phyloP scores from a whole-genome alignment of 2,888 invertebrate genomes.

The Osmoderma eremita region DNA sequence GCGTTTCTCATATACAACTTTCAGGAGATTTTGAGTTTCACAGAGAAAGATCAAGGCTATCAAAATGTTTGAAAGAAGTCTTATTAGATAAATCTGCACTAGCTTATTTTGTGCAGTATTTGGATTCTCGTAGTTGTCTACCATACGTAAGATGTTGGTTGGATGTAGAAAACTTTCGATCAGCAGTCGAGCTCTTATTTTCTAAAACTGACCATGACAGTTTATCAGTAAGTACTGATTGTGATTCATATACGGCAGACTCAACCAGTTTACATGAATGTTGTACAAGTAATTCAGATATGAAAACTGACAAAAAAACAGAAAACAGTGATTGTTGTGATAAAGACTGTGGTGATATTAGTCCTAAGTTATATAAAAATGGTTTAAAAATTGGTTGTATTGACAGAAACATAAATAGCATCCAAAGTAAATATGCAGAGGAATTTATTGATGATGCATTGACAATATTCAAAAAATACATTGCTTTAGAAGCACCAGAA shows the following conservation, averaged over 20 bases:
- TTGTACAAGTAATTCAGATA: slow-evolving; percentile 50
- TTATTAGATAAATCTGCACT: slow-evolving; percentile 82
- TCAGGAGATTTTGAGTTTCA: slow-evolving; percentile 54
- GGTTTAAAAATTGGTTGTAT: slow-evolving; percentile 43
- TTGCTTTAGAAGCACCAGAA: slow-evolving; percentile 75
- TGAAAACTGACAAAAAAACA: slow-evolving; percentile 43
- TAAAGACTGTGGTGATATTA: slow-evolving; percentile 58
- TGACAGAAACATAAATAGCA: slow-evolving; percentile 20
- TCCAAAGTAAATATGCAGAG: slow-evolving; percentile 48
- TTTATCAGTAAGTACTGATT: slow-evolving; percentile 63
- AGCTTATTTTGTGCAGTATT: slow-evolving; percentile 85
- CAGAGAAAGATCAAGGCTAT: slow-evolving; percentile 69
- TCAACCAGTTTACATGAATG: slow-evolving; percentile 60
- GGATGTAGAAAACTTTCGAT: slow-evolving; percentile 76
- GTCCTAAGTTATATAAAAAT: slow-evolving; percentile 53
- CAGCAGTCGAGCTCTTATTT: slow-evolving; percentile 54
- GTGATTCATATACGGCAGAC: slow-evolving; percentile 62
- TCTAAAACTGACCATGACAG: slow-evolving; percentile 60
- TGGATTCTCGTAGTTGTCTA: slow-evolving; percentile 79
- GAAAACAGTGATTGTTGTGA: slow-evolving; percentile 54
- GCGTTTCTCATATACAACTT: slow-evolving; percentile 39
- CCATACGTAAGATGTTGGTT: slow-evolving; percentile 79
- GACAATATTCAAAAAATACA: slow-evolving; percentile 80
- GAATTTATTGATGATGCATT: slow-evolving; percentile 70
- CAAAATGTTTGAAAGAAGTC: slow-evolving; percentile 79